Evolutionary conservation across 1,140 invertebrate genomes (phyloP).

Genomic region (Zaprionus taronus): DNA sequence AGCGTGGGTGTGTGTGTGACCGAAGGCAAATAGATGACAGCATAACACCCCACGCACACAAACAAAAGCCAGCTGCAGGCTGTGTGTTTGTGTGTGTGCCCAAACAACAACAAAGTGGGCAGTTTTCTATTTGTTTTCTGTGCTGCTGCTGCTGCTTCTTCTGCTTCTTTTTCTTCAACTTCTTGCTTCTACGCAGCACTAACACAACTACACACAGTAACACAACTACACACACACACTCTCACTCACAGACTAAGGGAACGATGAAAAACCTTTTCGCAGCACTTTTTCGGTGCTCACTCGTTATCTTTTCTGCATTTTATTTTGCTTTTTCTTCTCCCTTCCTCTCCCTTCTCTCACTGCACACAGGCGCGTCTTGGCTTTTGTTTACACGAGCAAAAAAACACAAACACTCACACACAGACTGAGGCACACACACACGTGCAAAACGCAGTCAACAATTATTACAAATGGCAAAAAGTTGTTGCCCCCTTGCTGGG

Average conservation of each 20-base stretch:
- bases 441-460: constrained; percentile 3
- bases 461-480: constrained; percentile 1
- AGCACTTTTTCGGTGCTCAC: neutral
- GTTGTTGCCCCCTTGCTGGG: neutral
- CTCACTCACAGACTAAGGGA: neutral
- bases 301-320: constrained; percentile 9
- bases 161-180: neutral
- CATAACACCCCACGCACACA: constrained; percentile 27
- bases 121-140: constrained; percentile 3
- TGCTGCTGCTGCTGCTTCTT: neutral
- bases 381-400: neutral
- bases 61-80: constrained; percentile 12
- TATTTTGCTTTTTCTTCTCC: neutral
- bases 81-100: neutral
- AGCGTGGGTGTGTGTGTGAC: neutral
- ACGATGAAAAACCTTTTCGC: constrained; percentile 4
- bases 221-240: neutral
- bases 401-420: neutral
- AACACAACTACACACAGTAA: neutral
- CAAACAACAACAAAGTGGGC: constrained; percentile 3
- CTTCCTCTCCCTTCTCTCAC: neutral
- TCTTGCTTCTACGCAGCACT: constrained; percentile 1
- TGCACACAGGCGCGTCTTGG: neutral
- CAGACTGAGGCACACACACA: neutral
- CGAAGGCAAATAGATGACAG: constrained; percentile 23